These are phyloP conservation scores for Acromyrmex echinatior DNA, from an alignment of 1,140 invertebrate species.

Conservation along the genomic window DNA sequence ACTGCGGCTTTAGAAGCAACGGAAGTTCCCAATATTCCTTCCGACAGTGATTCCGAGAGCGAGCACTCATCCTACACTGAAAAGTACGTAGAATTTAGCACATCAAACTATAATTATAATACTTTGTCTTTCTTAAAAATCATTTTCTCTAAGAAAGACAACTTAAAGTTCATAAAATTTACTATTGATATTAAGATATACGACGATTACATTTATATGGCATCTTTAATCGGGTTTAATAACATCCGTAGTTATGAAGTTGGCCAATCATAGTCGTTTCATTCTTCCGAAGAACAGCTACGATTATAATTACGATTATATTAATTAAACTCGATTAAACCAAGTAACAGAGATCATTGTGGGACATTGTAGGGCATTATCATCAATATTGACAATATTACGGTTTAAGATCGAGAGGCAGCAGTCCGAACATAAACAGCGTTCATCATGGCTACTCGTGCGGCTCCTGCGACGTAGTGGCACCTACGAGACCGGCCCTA, in stretches of 20 bases:
- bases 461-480: conserved; percentile 82
- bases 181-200: neutral
- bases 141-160: neutral
- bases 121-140: neutral
- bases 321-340: too few relatives aligned
- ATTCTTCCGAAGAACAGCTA: too few relatives aligned
- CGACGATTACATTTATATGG: neutral
- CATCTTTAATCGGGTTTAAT: too few relatives aligned
- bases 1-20: conserved; percentile 83
- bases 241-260: too few relatives aligned
- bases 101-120: neutral
- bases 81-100: conserved; percentile 70
- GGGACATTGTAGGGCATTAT: neutral
- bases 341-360: too few relatives aligned
- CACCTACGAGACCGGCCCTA: conserved; percentile 82
- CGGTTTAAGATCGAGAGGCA: conserved; percentile 81
- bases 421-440: conserved; percentile 80
- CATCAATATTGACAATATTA: neutral
- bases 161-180: neutral
- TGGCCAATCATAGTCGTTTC: too few relatives aligned
- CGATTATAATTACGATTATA: too few relatives aligned
- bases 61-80: conserved; percentile 84
- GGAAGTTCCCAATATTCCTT: conserved; percentile 82
- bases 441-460: conserved; percentile 82
- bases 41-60: conserved; percentile 85